Percentiles rank a stretch among this genome's conserved stretches.
These are phyloP conservation scores for Spicauda simplicius DNA, from an alignment of 2,888 invertebrate genomes.

Conservation along the genomic window DNA sequence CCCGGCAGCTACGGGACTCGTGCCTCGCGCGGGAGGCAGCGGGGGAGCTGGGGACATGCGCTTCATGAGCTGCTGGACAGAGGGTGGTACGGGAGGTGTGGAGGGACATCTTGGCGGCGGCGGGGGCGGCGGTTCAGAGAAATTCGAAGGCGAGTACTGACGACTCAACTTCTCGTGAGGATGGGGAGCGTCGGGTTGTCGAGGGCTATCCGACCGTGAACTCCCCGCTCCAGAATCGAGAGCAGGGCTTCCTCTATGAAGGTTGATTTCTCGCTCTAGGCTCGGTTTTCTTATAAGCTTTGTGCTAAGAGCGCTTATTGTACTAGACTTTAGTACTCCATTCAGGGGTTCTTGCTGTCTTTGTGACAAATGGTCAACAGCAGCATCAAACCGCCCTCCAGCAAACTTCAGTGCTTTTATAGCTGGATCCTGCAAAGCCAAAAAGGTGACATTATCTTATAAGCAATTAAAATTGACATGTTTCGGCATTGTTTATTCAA, in stretches of 20 bases:
- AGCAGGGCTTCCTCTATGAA: slow-evolving; percentile 93
- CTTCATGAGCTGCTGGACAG: slow-evolving; percentile 83
- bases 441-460: neutral
- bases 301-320: slow-evolving; percentile 85
- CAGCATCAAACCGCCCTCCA: slow-evolving; percentile 89
- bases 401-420: slow-evolving; percentile 88
- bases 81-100: slow-evolving; percentile 87
- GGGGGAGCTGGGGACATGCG: slow-evolving; percentile 88
- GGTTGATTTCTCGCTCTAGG: slow-evolving; percentile 91
- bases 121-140: slow-evolving; percentile 88
- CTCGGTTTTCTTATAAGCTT: slow-evolving; percentile 95
- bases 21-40: slow-evolving; percentile 87
- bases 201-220: slow-evolving; percentile 95
- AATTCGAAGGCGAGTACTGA: slow-evolving; percentile 89
- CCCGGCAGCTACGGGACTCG: slow-evolving; percentile 91
- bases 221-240: slow-evolving; percentile 95
- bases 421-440: slow-evolving; percentile 85
- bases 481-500: neutral
- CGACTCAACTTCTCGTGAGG: slow-evolving; percentile 87
- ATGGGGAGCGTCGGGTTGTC: slow-evolving; percentile 86
- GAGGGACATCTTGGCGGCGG: slow-evolving; percentile 90
- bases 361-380: slow-evolving; percentile 86
- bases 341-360: slow-evolving; percentile 86
- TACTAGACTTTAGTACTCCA: slow-evolving; percentile 80
- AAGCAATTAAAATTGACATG: neutral